phyloP scores from a whole-genome alignment of 2,113 vertebrate genomes.

The Macrotus californicus region DNA sequence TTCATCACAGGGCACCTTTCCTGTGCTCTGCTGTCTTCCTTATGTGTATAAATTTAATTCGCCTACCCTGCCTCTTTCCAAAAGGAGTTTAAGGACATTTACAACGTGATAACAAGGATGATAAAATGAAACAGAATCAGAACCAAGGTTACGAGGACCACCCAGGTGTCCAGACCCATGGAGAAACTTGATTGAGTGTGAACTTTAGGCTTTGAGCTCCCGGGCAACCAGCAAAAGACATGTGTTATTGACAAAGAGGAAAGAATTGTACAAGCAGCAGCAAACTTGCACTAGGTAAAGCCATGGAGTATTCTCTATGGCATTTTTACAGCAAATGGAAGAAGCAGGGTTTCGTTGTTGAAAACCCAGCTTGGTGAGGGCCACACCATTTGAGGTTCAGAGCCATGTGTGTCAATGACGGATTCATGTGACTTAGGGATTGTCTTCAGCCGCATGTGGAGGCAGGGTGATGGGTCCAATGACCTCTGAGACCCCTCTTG shows the following conservation, averaged over 20 bases:
- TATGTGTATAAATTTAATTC: not conserved
- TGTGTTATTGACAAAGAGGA: not conserved
- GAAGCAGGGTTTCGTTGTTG: not conserved
- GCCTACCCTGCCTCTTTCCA: not conserved
- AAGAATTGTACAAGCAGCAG: not conserved
- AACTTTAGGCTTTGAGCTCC: not conserved
- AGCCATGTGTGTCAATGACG: rapidly evolving
- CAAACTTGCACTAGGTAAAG: not conserved
- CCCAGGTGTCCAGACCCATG: not conserved
- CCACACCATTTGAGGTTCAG: not conserved
- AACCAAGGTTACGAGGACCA: not conserved
- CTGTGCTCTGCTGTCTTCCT: not conserved
- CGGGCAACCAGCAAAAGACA: not conserved
- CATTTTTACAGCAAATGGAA: not conserved
- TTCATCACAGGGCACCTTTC: not conserved
- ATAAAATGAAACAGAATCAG: not conserved
- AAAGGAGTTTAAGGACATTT: not conserved
- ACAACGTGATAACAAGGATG: not conserved
- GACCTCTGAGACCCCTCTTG: not conserved
- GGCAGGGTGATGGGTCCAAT: not conserved
- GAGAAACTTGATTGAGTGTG: not conserved
- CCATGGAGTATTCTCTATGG: rapidly evolving
- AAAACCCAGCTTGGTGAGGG: not conserved
- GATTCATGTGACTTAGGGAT: not conserved
- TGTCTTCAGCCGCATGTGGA: not conserved